These are phyloP conservation scores for Colletes latitarsis DNA, from an alignment of 1,140 invertebrate genomes.

Conservation along the genomic window DNA sequence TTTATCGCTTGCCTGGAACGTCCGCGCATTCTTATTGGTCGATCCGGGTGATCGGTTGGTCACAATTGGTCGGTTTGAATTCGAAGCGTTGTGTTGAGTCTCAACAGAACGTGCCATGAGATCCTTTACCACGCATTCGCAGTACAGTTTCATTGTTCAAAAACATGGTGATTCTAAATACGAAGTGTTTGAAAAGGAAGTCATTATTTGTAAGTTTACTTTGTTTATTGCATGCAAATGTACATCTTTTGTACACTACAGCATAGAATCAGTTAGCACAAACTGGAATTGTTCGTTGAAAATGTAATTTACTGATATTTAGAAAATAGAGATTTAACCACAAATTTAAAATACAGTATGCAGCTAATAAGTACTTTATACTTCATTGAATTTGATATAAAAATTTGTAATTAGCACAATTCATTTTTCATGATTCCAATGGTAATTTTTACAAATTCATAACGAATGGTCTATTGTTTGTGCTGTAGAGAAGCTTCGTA, in stretches of 20 bases:
- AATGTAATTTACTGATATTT: background rate
- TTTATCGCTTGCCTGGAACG: constrained; percentile 19
- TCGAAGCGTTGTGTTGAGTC: constrained; percentile 26
- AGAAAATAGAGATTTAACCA: no score
- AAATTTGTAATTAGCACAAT: background rate
- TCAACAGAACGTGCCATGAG: constrained; percentile 21
- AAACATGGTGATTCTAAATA: constrained; percentile 20
- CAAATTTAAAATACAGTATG: background rate
- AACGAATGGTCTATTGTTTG: background rate
- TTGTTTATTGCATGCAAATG: background rate
- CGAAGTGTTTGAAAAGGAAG: background rate
- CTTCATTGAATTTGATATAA: background rate
- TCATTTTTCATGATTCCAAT: background rate
- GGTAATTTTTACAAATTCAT: background rate
- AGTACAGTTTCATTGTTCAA: constrained; percentile 29
- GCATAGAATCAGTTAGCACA: background rate
- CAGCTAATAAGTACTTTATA: background rate
- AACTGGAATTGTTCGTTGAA: background rate
- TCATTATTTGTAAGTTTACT: background rate
- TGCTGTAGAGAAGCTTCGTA: background rate
- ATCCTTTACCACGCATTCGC: constrained; percentile 11
- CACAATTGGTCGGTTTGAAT: constrained; percentile 62
- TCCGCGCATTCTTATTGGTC: constrained; percentile 12
- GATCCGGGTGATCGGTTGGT: background rate
- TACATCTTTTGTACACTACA: background rate